Conservation (phyloP, 2,888 invertebrate genomes). For the Platycnemis pennipes region DNA sequence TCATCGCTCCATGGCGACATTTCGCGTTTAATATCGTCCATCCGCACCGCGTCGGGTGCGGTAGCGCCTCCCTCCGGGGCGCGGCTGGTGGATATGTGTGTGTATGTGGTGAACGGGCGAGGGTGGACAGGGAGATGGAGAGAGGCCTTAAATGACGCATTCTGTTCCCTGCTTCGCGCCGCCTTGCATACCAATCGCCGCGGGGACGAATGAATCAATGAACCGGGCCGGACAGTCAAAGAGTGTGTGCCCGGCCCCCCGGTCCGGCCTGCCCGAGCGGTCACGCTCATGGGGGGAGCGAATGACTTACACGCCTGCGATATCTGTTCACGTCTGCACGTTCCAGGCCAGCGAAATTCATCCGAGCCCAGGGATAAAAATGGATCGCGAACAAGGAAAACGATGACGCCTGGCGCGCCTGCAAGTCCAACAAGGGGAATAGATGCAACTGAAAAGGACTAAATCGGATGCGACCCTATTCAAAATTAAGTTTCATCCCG, state of each 20-base stretch:
- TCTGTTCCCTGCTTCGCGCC: neutral
- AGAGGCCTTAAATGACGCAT: neutral
- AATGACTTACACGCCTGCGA: too few relatives aligned
- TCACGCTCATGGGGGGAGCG: too few relatives aligned
- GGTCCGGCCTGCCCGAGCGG: neutral
- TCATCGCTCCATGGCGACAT: too few relatives aligned
- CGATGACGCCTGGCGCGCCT: too few relatives aligned
- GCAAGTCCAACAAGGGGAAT: too few relatives aligned
- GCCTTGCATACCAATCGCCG: neutral
- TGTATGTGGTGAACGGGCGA: neutral
- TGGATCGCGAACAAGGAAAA: too few relatives aligned
- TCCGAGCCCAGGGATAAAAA: neutral
- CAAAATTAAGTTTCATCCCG: too few relatives aligned
- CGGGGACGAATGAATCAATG: neutral
- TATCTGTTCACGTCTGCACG: neutral
- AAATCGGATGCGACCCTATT: too few relatives aligned
- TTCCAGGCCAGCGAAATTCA: neutral
- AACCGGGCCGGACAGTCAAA: neutral
- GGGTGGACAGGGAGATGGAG: neutral
- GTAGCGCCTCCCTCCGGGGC: neutral
- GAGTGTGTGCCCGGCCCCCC: neutral
- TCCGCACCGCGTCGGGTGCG: neutral
- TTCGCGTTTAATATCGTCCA: too few relatives aligned
- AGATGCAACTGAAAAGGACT: too few relatives aligned
- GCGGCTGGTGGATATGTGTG: neutral